Percentiles rank a stretch among this genome's conserved stretches.
Conservation (phyloP, 2,888 invertebrate species). For the Latheticus oryzae region DNA sequence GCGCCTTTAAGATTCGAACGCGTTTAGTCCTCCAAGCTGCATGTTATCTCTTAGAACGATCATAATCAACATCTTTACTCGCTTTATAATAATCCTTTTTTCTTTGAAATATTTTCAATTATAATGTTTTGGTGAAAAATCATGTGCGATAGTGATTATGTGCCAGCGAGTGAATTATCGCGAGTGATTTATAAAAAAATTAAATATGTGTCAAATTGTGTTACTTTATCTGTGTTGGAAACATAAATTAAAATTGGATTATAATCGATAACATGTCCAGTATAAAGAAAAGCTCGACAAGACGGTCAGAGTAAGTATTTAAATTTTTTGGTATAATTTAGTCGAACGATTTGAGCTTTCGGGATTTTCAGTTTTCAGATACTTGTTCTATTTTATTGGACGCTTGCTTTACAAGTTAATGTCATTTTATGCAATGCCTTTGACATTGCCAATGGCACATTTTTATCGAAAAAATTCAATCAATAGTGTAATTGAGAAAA, state of each 20-base stretch:
- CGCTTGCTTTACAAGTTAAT: conserved; percentile 18
- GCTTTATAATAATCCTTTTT: conserved; percentile 8
- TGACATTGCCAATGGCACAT: conserved; percentile 37
- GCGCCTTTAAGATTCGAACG: conserved; percentile 43
- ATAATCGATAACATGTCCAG: conserved; percentile 60
- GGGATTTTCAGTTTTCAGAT: background rate
- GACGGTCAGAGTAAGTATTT: conserved; percentile 66
- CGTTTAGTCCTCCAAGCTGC: conserved; percentile 29
- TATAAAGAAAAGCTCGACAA: conserved; percentile 62
- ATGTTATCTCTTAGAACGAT: conserved; percentile 5
- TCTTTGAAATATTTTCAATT: conserved; percentile 2
- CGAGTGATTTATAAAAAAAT: conserved; percentile 11
- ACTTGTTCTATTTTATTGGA: conserved; percentile 12
- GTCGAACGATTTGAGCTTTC: background rate
- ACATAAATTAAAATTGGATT: conserved; percentile 56
- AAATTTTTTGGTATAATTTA: background rate
- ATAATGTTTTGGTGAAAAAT: conserved; percentile 31
- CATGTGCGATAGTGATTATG: conserved; percentile 22
- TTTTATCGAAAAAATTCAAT: conserved; percentile 26
- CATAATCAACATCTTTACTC: conserved; percentile 6
- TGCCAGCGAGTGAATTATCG: conserved; percentile 21
- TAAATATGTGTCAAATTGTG: conserved; percentile 55
- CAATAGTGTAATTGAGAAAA: conserved; percentile 17
- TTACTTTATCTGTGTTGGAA: conserved; percentile 59
- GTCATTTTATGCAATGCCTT: conserved; percentile 37